phyloP scores from a whole-genome alignment of 2,888 invertebrate species.

The Dichetophora obliterata region DNA sequence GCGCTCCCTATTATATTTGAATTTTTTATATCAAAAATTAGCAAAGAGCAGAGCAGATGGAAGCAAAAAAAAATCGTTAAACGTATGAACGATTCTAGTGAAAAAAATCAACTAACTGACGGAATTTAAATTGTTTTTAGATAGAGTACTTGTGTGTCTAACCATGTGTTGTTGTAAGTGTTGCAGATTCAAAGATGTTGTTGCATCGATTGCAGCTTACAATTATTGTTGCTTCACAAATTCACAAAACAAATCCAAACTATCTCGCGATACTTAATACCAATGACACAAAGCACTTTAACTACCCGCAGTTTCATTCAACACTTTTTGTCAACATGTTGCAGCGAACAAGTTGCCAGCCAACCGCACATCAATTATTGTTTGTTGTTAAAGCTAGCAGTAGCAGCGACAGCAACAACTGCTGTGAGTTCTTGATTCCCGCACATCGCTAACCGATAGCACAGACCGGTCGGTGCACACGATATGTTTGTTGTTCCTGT shows the following conservation, averaged over 20 bases:
- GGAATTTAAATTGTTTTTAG: constrained; percentile 46
- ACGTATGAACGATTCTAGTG: constrained; percentile 46
- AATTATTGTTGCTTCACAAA: background rate
- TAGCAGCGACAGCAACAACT: background rate
- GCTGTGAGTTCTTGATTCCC: background rate
- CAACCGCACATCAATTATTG: background rate
- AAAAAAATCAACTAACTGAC: constrained; percentile 49
- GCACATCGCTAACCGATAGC: background rate
- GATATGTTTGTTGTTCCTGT: background rate
- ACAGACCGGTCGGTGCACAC: background rate
- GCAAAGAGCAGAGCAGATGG: constrained; percentile 44
- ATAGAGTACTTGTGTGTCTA: constrained; percentile 28
- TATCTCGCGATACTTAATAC: background rate
- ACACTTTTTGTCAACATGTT: constrained; percentile 19
- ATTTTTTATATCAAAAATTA: background rate
- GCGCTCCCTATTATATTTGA: background rate
- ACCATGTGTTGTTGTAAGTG: background rate
- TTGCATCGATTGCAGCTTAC: background rate
- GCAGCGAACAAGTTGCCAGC: constrained; percentile 31
- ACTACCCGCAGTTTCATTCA: background rate
- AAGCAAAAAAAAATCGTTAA: constrained; percentile 52
- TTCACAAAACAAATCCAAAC: background rate
- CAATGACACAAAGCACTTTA: background rate
- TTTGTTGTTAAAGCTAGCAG: background rate
- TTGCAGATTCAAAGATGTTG: constrained; percentile 14